These are phyloP conservation scores for Eugnorisma glareosa DNA, from an alignment of 2,888 invertebrate genomes.

Conservation along the genomic window DNA sequence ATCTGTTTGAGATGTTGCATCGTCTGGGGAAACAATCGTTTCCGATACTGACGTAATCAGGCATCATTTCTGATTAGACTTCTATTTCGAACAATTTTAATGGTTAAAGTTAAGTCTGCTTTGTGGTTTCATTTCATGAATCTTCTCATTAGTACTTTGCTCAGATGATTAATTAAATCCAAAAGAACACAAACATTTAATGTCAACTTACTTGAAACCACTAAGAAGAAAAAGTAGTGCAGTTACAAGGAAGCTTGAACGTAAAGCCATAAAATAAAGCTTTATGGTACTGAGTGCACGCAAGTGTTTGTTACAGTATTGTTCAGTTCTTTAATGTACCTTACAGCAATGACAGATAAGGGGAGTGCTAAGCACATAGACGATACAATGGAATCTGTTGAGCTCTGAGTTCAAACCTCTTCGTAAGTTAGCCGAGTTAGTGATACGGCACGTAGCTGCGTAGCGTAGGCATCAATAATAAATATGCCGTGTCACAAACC, in stretches of 20 bases:
- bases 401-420: slow-evolving; percentile 70
- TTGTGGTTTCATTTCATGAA: slow-evolving; percentile 4
- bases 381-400: slow-evolving; percentile 76
- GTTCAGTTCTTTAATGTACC: slow-evolving; percentile 81
- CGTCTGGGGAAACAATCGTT: slow-evolving; percentile 46
- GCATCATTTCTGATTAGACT: slow-evolving; percentile 28
- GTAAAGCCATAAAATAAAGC: slow-evolving; percentile 64
- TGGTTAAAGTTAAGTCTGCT: not conserved
- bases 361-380: slow-evolving; percentile 81
- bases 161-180: not conserved
- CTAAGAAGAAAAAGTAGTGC: slow-evolving; percentile 21
- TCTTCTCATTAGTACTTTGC: not conserved
- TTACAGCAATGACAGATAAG: slow-evolving; percentile 88
- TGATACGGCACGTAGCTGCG: slow-evolving; percentile 46
- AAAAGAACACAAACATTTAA: not conserved
- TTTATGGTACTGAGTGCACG: slow-evolving; percentile 77
- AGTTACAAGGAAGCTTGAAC: slow-evolving; percentile 59
- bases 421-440: slow-evolving; percentile 53
- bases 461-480: slow-evolving; percentile 28
- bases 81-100: not conserved
- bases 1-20: slow-evolving; percentile 68
- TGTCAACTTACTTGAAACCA: slow-evolving; percentile 2
- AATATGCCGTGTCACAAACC: slow-evolving; percentile 37
- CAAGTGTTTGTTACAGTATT: slow-evolving; percentile 80
- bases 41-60: slow-evolving; percentile 41